Base-by-base conservation (phyloP, 2,888 invertebrate genomes). In the Trimorus sp. region DNA sequence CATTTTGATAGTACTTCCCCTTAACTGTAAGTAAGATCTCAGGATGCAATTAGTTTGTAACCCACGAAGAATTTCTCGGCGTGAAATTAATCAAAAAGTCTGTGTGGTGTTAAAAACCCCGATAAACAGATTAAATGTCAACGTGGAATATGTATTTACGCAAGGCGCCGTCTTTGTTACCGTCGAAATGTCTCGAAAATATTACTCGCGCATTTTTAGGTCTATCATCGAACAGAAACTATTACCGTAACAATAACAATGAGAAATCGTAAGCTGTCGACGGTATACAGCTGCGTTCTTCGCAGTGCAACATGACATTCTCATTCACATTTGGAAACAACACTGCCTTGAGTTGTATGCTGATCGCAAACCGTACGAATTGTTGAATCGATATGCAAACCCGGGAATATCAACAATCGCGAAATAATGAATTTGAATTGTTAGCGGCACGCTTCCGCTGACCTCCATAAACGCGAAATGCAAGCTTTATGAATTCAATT, bases 231-330 rank as follows among this genome's bases (percentile, higher is more conserved):
- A 7, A 54, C 37, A 7, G 60, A 40, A 65, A 60, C 54, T 56
- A 45, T 68, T 38, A 37, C 48, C 45, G 54, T 48, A 53, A 68
- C 76, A 60, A 60, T 68, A 60, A 76, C 68, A 76, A 76, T 76
- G 68, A 76, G 68, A 76, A 76, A 76, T 76, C 68, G 76, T 66
- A 54, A 76, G 68, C 59, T 68, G 68, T 66, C 68, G 48, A 40
- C 76, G 14, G 54, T 16, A n/a, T 60, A 68, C 68, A 76, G 76
- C 76, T 76, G 68, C 54, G 76, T 76, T 68, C 68, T 76, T 60
- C 62, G 68, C 68, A 60, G 59, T 59, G 76, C 60, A 75, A 68
- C 59, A 75, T 66, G 66, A 66, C 66, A 66, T 66, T 66, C 56
- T 76, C 76, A 76, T 76, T 68, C 54, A 66, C 58, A 68, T 54